phyloP scores from a whole-genome alignment of 2,888 invertebrate species.

The Pachymerium ferrugineum region DNA sequence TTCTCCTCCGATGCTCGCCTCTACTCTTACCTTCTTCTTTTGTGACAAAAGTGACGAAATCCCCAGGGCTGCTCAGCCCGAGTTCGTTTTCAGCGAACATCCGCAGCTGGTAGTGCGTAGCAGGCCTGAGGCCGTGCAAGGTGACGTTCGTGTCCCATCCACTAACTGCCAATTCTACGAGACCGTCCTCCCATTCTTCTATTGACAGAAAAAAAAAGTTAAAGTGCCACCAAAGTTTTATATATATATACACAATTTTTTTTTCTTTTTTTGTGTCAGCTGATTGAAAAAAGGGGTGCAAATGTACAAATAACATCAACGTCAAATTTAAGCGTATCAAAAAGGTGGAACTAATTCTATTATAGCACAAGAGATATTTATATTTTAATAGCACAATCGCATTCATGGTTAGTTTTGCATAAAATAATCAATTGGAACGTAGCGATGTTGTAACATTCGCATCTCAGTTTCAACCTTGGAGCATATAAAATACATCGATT shows the following conservation, averaged over 20 bases:
- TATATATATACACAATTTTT: background rate
- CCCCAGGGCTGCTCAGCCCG: constrained; percentile 44
- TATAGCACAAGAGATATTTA: too few relatives aligned
- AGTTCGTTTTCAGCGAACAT: constrained; percentile 46
- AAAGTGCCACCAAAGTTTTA: constrained; percentile 35
- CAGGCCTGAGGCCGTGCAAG: constrained; percentile 42
- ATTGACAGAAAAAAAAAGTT: constrained; percentile 17
- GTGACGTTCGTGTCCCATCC: constrained; percentile 27
- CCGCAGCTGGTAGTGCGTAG: constrained; percentile 45
- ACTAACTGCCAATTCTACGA: constrained; percentile 33
- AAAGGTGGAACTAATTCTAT: too few relatives aligned
- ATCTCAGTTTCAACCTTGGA: too few relatives aligned
- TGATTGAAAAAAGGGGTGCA: too few relatives aligned
- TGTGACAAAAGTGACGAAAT: constrained; percentile 42
- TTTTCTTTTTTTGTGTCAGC: background rate
- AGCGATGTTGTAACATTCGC: too few relatives aligned
- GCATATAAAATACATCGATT: too few relatives aligned
- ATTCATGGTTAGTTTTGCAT: too few relatives aligned
- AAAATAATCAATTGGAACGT: too few relatives aligned
- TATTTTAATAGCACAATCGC: too few relatives aligned
- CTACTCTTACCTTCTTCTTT: constrained; percentile 44
- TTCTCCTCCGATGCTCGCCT: background rate
- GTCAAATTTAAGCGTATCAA: too few relatives aligned
- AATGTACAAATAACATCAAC: too few relatives aligned
- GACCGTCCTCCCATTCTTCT: constrained; percentile 29